Conservation (phyloP, 2,113 vertebrate species). For the Leptodactylus fuscus region DNA sequence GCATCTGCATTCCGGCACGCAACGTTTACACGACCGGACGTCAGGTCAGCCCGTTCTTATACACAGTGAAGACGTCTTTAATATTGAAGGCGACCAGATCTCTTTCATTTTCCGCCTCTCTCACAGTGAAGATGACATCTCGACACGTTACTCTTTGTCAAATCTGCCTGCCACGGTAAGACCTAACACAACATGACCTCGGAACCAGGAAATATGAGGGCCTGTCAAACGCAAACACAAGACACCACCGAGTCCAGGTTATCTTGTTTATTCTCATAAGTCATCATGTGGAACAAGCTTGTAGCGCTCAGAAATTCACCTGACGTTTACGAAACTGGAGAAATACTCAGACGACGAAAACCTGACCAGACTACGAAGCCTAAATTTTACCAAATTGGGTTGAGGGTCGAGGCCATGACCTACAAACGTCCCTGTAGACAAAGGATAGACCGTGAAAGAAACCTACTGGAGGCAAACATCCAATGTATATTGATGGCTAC, state of each 20-base stretch:
- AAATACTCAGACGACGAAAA: not conserved
- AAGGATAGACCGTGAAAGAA: too few species aligned
- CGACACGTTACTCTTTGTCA: not conserved
- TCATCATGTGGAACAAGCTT: not conserved
- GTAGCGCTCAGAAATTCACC: not conserved
- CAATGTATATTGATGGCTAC: too few species aligned
- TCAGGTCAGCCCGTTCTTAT: not conserved
- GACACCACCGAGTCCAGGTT: not conserved
- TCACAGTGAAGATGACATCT: constrained; percentile 4
- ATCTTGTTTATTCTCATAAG: not conserved
- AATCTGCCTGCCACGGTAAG: not conserved
- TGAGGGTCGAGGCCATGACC: too few species aligned
- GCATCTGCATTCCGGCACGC: not conserved
- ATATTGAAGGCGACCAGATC: not conserved
- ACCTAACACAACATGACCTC: not conserved
- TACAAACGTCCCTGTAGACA: too few species aligned
- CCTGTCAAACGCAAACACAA: not conserved
- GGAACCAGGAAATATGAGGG: not conserved
- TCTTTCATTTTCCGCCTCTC: not conserved
- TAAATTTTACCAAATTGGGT: not conserved
- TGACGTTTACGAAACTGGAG: not conserved
- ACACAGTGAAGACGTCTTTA: not conserved
- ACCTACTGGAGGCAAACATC: too few species aligned
- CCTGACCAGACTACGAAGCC: not conserved
- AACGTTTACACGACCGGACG: not conserved